Evolutionary conservation across 2,888 invertebrate species (phyloP).

Genomic region (Macrosiphum euphorbiae): DNA sequence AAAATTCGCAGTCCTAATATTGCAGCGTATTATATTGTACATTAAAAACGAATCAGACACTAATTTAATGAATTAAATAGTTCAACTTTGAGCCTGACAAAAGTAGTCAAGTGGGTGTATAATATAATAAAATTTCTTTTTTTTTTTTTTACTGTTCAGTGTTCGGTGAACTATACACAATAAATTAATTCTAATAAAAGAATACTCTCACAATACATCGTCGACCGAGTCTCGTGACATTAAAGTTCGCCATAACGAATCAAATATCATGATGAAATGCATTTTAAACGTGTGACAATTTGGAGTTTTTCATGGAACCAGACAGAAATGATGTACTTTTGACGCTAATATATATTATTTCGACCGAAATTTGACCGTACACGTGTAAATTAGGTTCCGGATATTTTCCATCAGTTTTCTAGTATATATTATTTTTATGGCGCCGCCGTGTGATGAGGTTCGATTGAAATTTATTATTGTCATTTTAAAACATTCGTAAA

Average conservation of each 20-base stretch:
- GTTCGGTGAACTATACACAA: not conserved
- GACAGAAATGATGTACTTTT: not conserved
- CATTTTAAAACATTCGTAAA: not conserved
- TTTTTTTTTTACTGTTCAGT: not conserved
- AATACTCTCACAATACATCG: not conserved
- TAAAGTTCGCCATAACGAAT: not conserved
- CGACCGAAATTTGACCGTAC: not conserved
- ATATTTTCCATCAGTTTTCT: not conserved
- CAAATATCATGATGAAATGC: not conserved
- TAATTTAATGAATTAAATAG: not conserved
- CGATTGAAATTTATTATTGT: not conserved
- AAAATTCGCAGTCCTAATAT: not conserved
- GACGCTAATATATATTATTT: not conserved
- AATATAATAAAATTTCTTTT: not conserved
- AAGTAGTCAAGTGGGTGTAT: not conserved
- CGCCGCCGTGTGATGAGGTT: not conserved
- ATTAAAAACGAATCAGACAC: not conserved
- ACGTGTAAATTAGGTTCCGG: not conserved
- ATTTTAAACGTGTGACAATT: not conserved
- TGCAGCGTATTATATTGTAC: not conserved
- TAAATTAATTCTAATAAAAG: not conserved
- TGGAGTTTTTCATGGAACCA: not conserved
- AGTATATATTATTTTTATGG: not conserved
- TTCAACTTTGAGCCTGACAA: not conserved
- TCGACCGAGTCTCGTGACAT: not conserved